Evolutionary conservation across 2,113 vertebrate genomes (phyloP).

Genomic region (Geothlypis trichas): DNA sequence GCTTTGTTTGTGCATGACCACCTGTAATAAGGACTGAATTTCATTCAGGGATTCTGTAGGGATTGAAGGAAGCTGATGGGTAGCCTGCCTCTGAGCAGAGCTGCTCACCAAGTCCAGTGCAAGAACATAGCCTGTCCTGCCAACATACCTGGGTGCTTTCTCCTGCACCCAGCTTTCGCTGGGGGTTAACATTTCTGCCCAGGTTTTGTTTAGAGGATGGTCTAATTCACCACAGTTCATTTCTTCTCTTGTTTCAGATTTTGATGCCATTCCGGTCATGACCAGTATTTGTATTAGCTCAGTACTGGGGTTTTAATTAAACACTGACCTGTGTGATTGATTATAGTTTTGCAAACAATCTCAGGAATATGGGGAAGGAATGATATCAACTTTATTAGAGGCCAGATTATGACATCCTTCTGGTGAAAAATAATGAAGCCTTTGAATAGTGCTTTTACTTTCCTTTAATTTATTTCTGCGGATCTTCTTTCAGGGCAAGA

Average conservation of each 20-base stretch:
- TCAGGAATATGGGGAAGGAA: neutral
- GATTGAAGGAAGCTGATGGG: accelerated
- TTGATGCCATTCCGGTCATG: neutral
- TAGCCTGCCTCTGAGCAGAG: neutral
- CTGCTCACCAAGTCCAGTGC: accelerated
- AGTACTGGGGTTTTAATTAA: neutral
- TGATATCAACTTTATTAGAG: neutral
- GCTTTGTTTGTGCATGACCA: neutral
- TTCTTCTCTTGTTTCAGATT: neutral
- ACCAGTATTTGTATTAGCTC: neutral
- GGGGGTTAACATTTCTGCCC: neutral
- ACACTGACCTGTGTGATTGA: neutral
- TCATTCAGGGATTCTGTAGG: neutral
- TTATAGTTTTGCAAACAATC: neutral
- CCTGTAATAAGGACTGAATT: neutral
- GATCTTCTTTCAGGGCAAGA: neutral
- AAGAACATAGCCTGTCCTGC: neutral
- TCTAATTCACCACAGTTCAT: neutral
- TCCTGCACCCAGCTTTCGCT: neutral
- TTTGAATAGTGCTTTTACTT: constrained; percentile 12
- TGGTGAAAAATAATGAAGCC: neutral
- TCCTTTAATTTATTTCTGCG: neutral
- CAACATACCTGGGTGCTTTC: accelerated
- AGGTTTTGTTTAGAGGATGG: neutral
- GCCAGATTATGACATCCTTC: neutral